Percentiles rank a stretch among this genome's conserved stretches.
These are phyloP conservation scores for Sipha flava DNA, from an alignment of 1,140 invertebrate species.

Conservation along the genomic window DNA sequence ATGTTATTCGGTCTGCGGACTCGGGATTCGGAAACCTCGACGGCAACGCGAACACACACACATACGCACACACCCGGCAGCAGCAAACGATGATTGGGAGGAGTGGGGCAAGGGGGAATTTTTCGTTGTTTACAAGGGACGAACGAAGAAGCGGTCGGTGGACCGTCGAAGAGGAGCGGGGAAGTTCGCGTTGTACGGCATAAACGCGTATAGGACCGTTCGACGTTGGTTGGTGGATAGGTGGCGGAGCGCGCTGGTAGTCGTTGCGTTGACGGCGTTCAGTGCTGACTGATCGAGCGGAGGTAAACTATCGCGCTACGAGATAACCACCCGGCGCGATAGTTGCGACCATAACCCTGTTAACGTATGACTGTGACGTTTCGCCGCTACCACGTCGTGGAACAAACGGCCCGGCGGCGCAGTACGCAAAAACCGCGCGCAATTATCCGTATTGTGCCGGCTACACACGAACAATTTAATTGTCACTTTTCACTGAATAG, in stretches of 20 bases:
- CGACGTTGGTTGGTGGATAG: too few species aligned
- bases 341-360: too few species aligned
- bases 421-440: neutral
- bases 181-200: too few species aligned
- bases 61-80: neutral
- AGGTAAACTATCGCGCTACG: neutral
- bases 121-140: conserved; percentile 19
- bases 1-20: neutral
- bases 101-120: neutral
- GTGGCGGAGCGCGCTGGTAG: neutral
- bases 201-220: too few species aligned
- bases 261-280: neutral
- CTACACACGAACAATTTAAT: too few species aligned
- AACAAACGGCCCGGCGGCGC: neutral
- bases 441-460: too few species aligned
- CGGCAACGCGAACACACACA: neutral
- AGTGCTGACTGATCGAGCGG: neutral
- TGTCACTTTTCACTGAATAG: too few species aligned
- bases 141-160: neutral
- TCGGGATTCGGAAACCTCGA: neutral
- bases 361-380: too few species aligned
- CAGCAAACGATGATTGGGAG: too few species aligned
- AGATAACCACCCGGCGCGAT: too few species aligned
- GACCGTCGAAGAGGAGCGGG: neutral
- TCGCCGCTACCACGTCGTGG: too few species aligned